Percentiles rank a stretch among this genome's conserved stretches.
These are phyloP conservation scores for Nesoenas mayeri DNA, from an alignment of 2,113 vertebrate genomes.

Conservation along the genomic window DNA sequence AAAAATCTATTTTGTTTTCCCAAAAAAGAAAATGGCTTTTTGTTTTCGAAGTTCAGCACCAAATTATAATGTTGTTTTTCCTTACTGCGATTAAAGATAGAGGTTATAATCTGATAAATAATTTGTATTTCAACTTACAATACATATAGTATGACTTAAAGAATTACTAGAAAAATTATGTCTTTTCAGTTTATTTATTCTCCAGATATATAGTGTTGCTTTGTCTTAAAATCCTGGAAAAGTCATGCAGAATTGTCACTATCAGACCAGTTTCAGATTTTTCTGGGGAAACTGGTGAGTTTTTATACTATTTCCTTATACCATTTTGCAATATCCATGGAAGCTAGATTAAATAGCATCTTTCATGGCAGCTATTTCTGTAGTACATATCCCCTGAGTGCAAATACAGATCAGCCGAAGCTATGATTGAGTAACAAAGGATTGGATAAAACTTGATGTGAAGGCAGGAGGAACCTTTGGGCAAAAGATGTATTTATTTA, in stretches of 20 bases:
- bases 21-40: background rate
- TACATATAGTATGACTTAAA: background rate
- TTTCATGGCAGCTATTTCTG: background rate
- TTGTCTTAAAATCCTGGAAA: background rate
- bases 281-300: background rate
- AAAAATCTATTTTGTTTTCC: background rate
- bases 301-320: background rate
- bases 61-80: background rate
- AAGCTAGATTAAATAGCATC: background rate
- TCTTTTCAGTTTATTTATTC: background rate
- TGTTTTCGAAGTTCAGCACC: background rate
- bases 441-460: background rate
- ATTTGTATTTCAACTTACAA: background rate
- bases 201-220: background rate
- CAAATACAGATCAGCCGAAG: background rate
- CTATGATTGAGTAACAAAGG: background rate
- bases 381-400: background rate
- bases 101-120: background rate
- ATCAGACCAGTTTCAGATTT: background rate
- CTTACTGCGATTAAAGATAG: background rate
- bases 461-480: background rate
- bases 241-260: background rate
- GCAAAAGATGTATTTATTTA: background rate
- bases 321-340: background rate
- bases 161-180: background rate